Evolutionary conservation across 2,113 vertebrate genomes (phyloP).

Genomic region (Neodontobutis hainanensis): DNA sequence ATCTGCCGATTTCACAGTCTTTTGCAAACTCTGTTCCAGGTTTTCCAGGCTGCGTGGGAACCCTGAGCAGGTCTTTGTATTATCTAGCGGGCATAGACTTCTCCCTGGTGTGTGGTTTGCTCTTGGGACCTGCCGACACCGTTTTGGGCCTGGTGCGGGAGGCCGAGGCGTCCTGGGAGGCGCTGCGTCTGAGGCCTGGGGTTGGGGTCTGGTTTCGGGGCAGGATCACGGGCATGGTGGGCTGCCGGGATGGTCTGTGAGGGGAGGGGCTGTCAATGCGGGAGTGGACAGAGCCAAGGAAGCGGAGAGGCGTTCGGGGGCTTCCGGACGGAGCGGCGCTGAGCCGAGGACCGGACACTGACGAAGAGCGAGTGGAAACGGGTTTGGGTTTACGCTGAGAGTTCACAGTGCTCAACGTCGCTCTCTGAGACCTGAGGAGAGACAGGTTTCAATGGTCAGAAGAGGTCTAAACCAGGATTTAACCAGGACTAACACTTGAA

Average conservation of each 20-base stretch:
- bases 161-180: conserved; percentile 72
- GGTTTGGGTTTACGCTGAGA: conserved; percentile 65
- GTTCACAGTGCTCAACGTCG: conserved; percentile 46
- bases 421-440: conserved; percentile 78
- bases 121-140: conserved; percentile 75
- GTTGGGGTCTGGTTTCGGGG: conserved; percentile 63
- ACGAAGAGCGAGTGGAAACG: conserved; percentile 54
- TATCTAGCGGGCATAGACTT: conserved; percentile 85
- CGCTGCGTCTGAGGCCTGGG: conserved; percentile 71
- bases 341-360: conserved; percentile 48
- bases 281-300: conserved; percentile 83
- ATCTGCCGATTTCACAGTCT: background rate
- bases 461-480: background rate
- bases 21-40: background rate
- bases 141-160: conserved; percentile 82
- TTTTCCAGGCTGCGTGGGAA: background rate
- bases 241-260: conserved; percentile 77
- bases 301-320: conserved; percentile 79
- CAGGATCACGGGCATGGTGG: conserved; percentile 64
- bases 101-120: conserved; percentile 79
- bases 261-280: conserved; percentile 89
- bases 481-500: too few relatives aligned
- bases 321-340: conserved; percentile 63
- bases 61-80: conserved; percentile 69
- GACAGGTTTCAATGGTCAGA: conserved; percentile 9